Base-by-base conservation (phyloP, 2,888 invertebrate genomes). In the Byasa hedistus region DNA sequence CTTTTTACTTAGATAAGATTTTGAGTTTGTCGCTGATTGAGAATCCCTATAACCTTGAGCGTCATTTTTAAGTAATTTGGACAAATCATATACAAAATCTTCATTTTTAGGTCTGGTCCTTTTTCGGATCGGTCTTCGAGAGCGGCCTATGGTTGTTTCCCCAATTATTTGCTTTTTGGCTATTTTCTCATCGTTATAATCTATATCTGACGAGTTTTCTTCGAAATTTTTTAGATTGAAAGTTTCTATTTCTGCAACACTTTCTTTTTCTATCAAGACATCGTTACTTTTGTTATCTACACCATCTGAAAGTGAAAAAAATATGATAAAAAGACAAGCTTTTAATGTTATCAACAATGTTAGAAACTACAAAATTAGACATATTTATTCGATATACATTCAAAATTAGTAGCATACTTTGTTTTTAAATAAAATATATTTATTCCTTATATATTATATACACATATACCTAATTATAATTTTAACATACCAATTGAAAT, bases 51-150 rank as follows among this genome's bases (percentile, higher is more conserved):
- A 90, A 8, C 91, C 91, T 69, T 90, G 91, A 0, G 89, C 89
- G 82, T 92, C 91, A 84, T 86, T 82, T 81, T 93, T 93, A 51
- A 93, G 78, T 64, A 93, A 80, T 82, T 92, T 93, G 4, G 94
- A 93, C 71, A 95, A 84, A 84, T 95, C 95, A 76, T 95, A 95
- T 72, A 95, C 94, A 79, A 95, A 95, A 84, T 96, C 95, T 76
- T 94, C 94, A 77, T 94, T 93, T 70, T 94, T 92, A 12, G 93
- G 93, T 80, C 94, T 95, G 1, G 94, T 90, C 70, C 94, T 93
- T 80, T 94, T 94, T 52, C 95, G 91, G 19, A 94, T 92, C 2
- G 95, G 95, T 70, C 94, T 88, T 61, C 90, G 83, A 12, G 86
- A 86, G n/a, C 85, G 79, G 24, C 86, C 80, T 12, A 86, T 76